phyloP scores from a whole-genome alignment of 1,140 invertebrate species.

The Aphelenchoides fujianensis region DNA sequence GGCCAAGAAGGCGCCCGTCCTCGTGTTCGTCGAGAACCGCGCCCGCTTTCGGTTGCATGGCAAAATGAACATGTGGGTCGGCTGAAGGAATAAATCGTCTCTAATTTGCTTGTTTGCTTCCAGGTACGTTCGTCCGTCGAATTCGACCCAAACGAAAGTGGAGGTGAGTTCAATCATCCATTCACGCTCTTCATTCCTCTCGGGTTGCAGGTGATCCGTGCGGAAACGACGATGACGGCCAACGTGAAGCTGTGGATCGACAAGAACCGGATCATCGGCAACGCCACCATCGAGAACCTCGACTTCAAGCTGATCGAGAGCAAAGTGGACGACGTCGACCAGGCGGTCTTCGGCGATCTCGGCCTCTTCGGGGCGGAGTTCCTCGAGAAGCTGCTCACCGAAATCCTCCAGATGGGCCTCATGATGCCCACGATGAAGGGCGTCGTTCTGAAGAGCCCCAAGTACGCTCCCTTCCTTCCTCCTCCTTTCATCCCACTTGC shows the following conservation, averaged over 20 bases:
- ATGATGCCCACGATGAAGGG: slow-evolving; percentile 59
- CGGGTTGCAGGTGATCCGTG: slow-evolving; percentile 43
- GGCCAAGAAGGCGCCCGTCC: slow-evolving; percentile 59
- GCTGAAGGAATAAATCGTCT: too few species aligned
- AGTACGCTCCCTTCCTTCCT: slow-evolving; percentile 35
- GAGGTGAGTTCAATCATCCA: slow-evolving; percentile 28
- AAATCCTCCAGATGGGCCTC: slow-evolving; percentile 60
- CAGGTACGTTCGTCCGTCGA: slow-evolving; percentile 43
- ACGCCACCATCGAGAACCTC: slow-evolving; percentile 57
- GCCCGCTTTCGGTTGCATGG: slow-evolving; percentile 59
- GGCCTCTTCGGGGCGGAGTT: slow-evolving; percentile 61
- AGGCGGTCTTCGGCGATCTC: slow-evolving; percentile 56
- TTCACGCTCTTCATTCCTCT: background rate
- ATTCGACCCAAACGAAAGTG: slow-evolving; percentile 39
- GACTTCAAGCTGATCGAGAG: slow-evolving; percentile 58
- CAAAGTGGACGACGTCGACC: slow-evolving; percentile 57
- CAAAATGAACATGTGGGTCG: slow-evolving; percentile 58
- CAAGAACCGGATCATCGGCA: slow-evolving; percentile 41
- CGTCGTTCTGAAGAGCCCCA: slow-evolving; percentile 60
- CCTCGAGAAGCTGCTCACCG: slow-evolving; percentile 59
- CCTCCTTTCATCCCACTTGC: background rate
- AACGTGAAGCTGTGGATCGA: slow-evolving; percentile 59
- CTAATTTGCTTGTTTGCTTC: too few species aligned
- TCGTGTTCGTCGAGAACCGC: slow-evolving; percentile 59
- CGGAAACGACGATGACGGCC: slow-evolving; percentile 61